Conservation (phyloP, 2,113 vertebrate species). For the Vimba vimba region DNA sequence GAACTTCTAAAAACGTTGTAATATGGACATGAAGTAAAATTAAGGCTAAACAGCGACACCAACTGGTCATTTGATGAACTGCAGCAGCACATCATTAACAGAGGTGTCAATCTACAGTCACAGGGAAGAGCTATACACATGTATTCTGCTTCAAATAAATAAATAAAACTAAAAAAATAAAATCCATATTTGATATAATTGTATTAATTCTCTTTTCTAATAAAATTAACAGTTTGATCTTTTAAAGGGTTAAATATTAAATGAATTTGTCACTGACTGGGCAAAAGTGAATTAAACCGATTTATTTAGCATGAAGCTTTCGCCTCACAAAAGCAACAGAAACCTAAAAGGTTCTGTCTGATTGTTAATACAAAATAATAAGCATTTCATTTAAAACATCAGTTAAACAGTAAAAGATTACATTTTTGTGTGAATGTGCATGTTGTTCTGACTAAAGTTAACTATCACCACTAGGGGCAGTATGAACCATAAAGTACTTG, state of each 20-base stretch:
- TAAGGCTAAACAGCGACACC: conserved; percentile 72
- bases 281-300: neutral
- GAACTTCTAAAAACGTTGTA: neutral
- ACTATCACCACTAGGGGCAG: conserved; percentile 71
- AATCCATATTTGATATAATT: neutral
- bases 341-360: neutral
- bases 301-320: neutral
- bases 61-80: conserved; percentile 76
- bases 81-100: conserved; percentile 64
- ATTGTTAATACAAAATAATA: neutral
- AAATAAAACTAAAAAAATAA: neutral
- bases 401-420: neutral
- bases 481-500: conserved; percentile 78
- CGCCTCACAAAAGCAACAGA: neutral
- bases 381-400: neutral
- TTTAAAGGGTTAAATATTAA: neutral
- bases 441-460: conserved; percentile 18
- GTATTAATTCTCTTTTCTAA: neutral
- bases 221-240: neutral
- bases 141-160: neutral
- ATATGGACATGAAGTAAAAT: neutral
- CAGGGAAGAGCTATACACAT: neutral
- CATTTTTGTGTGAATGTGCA: neutral
- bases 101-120: conserved; percentile 22
- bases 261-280: neutral